Evolutionary conservation across 2,113 vertebrate genomes (phyloP).

Genomic region (Furnarius figulus): DNA sequence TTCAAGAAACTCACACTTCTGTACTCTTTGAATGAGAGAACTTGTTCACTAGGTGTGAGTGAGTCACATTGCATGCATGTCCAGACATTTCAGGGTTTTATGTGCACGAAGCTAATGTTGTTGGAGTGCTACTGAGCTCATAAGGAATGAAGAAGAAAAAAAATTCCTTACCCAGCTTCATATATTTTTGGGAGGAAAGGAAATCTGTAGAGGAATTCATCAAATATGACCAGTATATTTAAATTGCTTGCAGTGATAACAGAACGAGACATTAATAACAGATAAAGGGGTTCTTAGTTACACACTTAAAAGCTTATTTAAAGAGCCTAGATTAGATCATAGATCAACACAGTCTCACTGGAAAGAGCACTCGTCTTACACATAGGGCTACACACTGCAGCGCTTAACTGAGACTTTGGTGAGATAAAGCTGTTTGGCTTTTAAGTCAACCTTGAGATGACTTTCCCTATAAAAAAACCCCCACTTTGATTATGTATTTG

Average conservation of each 20-base stretch:
- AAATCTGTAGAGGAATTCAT: conserved; percentile 62
- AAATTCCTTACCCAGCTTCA: background rate
- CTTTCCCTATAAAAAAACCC: conserved; percentile 51
- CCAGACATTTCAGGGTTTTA: conserved; percentile 63
- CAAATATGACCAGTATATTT: conserved; percentile 51
- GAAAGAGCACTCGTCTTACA: conserved; percentile 44
- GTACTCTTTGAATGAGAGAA: conserved; percentile 59
- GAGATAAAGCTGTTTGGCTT: conserved; percentile 69
- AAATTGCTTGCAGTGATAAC: conserved; percentile 57
- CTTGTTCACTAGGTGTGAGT: conserved; percentile 72
- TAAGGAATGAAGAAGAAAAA: background rate
- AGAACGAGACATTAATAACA: conserved; percentile 55
- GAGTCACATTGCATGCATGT: conserved; percentile 66
- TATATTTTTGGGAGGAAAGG: conserved; percentile 8
- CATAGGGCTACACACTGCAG: background rate
- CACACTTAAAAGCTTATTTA: conserved; percentile 66
- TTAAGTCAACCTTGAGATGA: conserved; percentile 69
- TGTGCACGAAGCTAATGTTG: background rate
- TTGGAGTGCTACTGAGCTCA: conserved; percentile 36
- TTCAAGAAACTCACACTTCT: conserved; percentile 71
- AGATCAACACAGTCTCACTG: conserved; percentile 48
- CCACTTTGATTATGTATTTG: conserved; percentile 38
- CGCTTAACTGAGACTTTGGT: background rate
- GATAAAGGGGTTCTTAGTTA: conserved; percentile 50
- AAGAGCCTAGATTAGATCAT: conserved; percentile 51